Conservation (phyloP, 2,888 invertebrate genomes). For the Agrenia bidenticulata region DNA sequence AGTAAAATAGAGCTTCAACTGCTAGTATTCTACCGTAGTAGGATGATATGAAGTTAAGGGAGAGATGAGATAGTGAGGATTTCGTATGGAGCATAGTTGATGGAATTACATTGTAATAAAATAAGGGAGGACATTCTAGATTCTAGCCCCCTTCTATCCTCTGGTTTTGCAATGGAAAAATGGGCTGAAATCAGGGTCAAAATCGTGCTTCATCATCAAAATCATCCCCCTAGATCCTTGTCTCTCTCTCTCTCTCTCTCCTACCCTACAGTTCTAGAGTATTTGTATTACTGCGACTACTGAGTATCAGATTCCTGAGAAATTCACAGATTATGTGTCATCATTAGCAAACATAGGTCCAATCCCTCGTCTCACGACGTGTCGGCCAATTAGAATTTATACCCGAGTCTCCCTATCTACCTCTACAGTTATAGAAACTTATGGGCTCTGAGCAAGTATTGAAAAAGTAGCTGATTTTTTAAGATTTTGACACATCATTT, state of each 20-base stretch:
- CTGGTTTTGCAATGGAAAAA: not conserved
- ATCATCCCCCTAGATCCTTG: constrained; percentile 2
- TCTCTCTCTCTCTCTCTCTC: not conserved
- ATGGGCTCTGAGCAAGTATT: no score
- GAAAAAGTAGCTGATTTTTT: no score
- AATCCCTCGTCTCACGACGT: constrained; percentile 3
- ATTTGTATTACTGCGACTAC: no score
- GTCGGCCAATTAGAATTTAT: not conserved
- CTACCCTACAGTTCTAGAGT: not conserved
- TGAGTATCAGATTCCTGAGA: constrained; percentile 5
- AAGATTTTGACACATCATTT: no score
- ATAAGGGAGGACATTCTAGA: not conserved
- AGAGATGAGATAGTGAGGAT: constrained; percentile 1
- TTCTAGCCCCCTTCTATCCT: not conserved
- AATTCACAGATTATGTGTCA: constrained; percentile 9
- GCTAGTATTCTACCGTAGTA: no score
- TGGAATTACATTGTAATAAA: constrained; percentile 1
- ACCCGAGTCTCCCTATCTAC: not conserved
- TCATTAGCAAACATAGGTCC: not conserved
- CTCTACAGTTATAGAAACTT: no score
- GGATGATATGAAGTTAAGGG: constrained; percentile 20
- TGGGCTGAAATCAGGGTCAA: constrained; percentile 23
- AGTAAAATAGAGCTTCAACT: not conserved
- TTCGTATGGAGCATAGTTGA: constrained; percentile 2
- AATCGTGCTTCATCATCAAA: constrained; percentile 24